A percentile compares a stretch with the other conserved stretches of the same genome.
These are phyloP conservation scores for Pollenia angustigena DNA, from an alignment of 2,888 invertebrate species.

Conservation along the genomic window DNA sequence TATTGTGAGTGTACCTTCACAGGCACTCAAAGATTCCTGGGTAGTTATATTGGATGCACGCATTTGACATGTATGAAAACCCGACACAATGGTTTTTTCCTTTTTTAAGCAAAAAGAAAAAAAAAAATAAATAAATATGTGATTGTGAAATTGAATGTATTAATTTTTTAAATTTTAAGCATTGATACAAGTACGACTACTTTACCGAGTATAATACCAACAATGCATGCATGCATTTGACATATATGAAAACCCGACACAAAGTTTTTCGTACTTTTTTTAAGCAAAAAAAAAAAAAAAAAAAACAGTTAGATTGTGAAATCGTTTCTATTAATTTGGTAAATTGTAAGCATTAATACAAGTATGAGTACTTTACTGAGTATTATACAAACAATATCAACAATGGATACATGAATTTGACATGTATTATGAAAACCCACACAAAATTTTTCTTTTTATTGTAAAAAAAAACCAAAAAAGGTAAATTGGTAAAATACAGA, in stretches of 20 bases:
- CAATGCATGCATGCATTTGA: not conserved
- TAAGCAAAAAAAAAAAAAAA: not conserved
- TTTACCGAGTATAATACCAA: not conserved
- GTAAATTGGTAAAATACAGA: slow-evolving; percentile 48
- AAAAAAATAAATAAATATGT: not conserved
- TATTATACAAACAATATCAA: not conserved
- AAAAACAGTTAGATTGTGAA: slow-evolving; percentile 26
- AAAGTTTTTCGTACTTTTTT: not conserved
- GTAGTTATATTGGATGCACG: slow-evolving; percentile 18
- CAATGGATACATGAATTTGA: not conserved
- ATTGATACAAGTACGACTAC: slow-evolving; percentile 22
- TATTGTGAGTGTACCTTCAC: no score
- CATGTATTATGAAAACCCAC: slow-evolving; percentile 65
- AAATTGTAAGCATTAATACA: slow-evolving; percentile 57
- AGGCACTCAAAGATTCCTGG: not conserved
- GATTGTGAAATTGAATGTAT: slow-evolving; percentile 62
- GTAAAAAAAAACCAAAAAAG: slow-evolving; percentile 7
- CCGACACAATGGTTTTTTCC: slow-evolving; percentile 18
- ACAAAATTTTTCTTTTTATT: not conserved
- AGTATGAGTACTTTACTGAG: slow-evolving; percentile 11
- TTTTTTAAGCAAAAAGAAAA: slow-evolving; percentile 12
- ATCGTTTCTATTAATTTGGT: slow-evolving; percentile 70
- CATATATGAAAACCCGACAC: slow-evolving; percentile 61
- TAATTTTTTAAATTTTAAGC: slow-evolving; percentile 67
- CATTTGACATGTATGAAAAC: slow-evolving; percentile 65